A percentile compares a stretch with the other conserved stretches of the same genome.
Conservation (phyloP, 2,113 vertebrate species). For the Neodontobutis hainanensis region DNA sequence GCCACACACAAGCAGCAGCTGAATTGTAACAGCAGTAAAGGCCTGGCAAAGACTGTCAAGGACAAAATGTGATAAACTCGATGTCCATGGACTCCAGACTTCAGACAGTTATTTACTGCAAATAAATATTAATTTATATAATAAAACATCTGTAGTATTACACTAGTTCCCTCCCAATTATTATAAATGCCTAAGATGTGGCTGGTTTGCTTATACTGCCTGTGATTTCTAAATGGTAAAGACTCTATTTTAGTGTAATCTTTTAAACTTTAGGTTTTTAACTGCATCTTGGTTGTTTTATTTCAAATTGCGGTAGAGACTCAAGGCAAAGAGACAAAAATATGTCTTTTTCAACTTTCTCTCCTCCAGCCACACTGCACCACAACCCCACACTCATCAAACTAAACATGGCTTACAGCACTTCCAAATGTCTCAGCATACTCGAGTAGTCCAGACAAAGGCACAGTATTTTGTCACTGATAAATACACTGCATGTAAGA, state of each 20-base stretch:
- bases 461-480: too few relatives aligned
- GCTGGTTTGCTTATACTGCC: neutral
- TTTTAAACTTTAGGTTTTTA: neutral
- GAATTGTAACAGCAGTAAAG: neutral
- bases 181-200: neutral
- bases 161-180: too few relatives aligned
- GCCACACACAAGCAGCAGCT: neutral
- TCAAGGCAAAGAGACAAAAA: constrained; percentile 1
- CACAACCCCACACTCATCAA: neutral
- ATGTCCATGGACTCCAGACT: constrained; percentile 8
- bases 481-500: too few relatives aligned
- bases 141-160: neutral
- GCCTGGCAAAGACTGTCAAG: constrained; percentile 6
- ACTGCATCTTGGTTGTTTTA: constrained; percentile 4
- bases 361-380: neutral
- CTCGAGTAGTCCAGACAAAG: too few relatives aligned
- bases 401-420: neutral
- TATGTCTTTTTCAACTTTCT: neutral
- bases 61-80: constrained; percentile 10
- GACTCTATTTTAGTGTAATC: neutral
- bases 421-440: too few relatives aligned
- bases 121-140: neutral
- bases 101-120: constrained; percentile 1
- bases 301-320: constrained; percentile 1
- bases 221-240: constrained; percentile 6